Evolutionary conservation across 2,113 vertebrate genomes (phyloP).

Genomic region (Megaceryle torquata): DNA sequence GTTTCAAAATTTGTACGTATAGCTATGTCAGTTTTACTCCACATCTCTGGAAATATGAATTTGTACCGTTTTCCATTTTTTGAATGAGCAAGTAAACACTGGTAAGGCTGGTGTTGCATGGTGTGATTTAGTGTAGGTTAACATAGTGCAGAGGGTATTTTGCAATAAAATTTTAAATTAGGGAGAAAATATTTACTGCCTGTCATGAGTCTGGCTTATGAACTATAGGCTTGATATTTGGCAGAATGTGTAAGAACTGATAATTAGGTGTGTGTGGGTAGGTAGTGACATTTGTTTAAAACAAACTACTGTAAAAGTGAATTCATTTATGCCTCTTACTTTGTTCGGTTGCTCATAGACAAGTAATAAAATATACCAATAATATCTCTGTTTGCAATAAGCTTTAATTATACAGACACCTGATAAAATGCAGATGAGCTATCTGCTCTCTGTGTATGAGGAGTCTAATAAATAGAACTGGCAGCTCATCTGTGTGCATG

Average conservation of each 20-base stretch:
- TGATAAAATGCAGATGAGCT: slow-evolving; percentile 78
- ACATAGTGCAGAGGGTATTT: slow-evolving; percentile 71
- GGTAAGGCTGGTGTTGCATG: slow-evolving; percentile 38
- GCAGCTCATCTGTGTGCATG: not conserved
- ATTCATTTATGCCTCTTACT: slow-evolving; percentile 77
- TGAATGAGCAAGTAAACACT: slow-evolving; percentile 66
- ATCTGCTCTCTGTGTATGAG: slow-evolving; percentile 61
- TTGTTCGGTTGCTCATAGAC: slow-evolving; percentile 68
- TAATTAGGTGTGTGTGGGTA: slow-evolving; percentile 74
- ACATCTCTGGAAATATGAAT: slow-evolving; percentile 1
- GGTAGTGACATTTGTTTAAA: slow-evolving; percentile 78
- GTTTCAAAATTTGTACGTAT: not conserved
- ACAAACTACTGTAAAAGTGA: slow-evolving; percentile 75
- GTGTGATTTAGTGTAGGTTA: slow-evolving; percentile 76
- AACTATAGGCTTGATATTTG: slow-evolving; percentile 78
- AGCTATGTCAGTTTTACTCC: not conserved
- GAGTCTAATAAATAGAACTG: slow-evolving; percentile 68
- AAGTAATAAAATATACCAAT: slow-evolving; percentile 77
- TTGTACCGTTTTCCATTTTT: slow-evolving; percentile 10
- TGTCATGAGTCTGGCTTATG: slow-evolving; percentile 73
- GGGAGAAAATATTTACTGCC: slow-evolving; percentile 74
- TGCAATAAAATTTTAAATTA: slow-evolving; percentile 82
- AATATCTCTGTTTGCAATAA: slow-evolving; percentile 76
- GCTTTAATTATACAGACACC: slow-evolving; percentile 77
- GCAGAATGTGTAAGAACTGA: slow-evolving; percentile 76